Percentiles rank a stretch among this genome's conserved stretches.
Conservation (phyloP, 1,140 invertebrate species). For the Rhynchophorus ferrugineus region DNA sequence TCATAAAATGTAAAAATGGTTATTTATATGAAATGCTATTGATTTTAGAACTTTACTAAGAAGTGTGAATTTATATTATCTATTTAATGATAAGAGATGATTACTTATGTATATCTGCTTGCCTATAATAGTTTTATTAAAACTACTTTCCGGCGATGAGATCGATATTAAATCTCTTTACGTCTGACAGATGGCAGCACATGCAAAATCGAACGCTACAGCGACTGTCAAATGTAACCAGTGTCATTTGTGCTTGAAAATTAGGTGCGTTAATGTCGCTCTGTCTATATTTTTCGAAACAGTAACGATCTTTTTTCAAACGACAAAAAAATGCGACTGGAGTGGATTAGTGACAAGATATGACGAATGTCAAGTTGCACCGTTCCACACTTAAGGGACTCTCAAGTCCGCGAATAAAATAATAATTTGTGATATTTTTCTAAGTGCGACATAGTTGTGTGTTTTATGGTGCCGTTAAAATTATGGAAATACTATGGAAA, state of each 20-base stretch:
- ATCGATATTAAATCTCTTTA: too few relatives aligned
- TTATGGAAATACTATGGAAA: slow-evolving; percentile 39
- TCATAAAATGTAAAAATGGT: too few relatives aligned
- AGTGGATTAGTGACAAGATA: slow-evolving; percentile 13
- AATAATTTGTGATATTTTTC: slow-evolving; percentile 4
- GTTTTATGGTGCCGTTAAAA: slow-evolving; percentile 22
- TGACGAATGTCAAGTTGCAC: slow-evolving; percentile 11
- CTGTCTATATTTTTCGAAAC: neutral
- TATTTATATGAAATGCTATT: too few relatives aligned
- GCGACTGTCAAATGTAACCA: slow-evolving; percentile 3
- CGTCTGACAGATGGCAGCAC: too few relatives aligned
- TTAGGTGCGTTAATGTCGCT: slow-evolving; percentile 11
- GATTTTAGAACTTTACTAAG: too few relatives aligned
- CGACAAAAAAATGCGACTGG: slow-evolving; percentile 3
- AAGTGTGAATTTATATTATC: too few relatives aligned
- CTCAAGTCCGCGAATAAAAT: neutral
- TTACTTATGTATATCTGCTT: too few relatives aligned
- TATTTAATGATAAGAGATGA: too few relatives aligned
- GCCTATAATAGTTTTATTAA: too few relatives aligned
- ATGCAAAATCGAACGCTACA: neutral
- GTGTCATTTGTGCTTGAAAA: slow-evolving; percentile 20
- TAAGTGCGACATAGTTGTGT: neutral
- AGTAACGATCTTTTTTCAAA: slow-evolving; percentile 9
- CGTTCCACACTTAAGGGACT: slow-evolving; percentile 1
- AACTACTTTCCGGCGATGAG: too few relatives aligned